Conservation (phyloP, 2,888 invertebrate species). For the Molorchus minor region DNA sequence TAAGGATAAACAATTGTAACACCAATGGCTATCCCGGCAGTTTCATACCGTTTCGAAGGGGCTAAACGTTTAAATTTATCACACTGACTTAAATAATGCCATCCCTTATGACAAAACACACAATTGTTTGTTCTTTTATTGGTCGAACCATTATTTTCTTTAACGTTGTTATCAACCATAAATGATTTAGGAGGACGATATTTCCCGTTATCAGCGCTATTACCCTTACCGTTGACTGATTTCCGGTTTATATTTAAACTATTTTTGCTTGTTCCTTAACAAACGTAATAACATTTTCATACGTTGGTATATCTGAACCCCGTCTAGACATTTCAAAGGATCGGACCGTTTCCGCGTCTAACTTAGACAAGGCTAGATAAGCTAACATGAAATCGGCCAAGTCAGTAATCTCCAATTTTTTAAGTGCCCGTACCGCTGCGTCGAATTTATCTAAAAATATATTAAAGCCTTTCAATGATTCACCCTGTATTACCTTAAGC, state of each 20-base stretch:
- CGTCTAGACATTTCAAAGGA: constrained; percentile 7
- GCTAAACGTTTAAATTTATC: no score
- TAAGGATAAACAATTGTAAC: no score
- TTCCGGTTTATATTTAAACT: neutral
- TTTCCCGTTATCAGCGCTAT: neutral
- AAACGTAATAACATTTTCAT: constrained; percentile 7
- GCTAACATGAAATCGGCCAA: constrained; percentile 17
- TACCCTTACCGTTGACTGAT: no score
- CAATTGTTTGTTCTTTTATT: no score
- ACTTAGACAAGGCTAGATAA: constrained; percentile 12
- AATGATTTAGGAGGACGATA: constrained; percentile 1
- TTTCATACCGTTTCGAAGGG: no score
- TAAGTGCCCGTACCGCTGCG: constrained; percentile 10
- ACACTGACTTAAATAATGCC: no score
- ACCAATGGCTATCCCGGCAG: no score
- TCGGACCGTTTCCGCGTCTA: constrained; percentile 13
- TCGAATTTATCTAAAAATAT: constrained; percentile 26
- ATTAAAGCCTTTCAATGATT: constrained; percentile 18
- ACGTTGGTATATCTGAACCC: no score
- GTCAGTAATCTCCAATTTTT: constrained; percentile 12
- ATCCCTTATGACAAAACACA: no score
- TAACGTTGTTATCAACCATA: neutral
- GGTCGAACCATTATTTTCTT: neutral
- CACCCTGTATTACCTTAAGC: constrained; percentile 13
- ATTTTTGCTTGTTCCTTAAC: constrained; percentile 12